Evolutionary conservation across 2,888 invertebrate genomes (phyloP).

Genomic region (Cerceris ruficornis): DNA sequence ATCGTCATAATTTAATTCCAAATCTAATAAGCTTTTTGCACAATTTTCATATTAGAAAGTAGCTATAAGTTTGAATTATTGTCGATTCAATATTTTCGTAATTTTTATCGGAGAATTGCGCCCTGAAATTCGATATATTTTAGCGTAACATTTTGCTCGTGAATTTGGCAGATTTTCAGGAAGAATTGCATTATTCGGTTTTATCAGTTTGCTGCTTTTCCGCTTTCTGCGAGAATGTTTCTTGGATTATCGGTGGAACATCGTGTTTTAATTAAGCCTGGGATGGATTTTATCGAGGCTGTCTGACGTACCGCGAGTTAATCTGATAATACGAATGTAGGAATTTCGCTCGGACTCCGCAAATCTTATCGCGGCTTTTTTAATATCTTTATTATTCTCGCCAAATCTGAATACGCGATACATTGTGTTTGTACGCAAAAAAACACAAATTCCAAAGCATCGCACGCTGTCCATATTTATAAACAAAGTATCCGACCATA

Average conservation of each 20-base stretch:
- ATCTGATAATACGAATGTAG: conserved; percentile 56
- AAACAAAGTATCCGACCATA: not conserved
- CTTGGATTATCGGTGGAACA: not conserved
- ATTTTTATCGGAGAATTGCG: too few relatives aligned
- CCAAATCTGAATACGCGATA: conserved; percentile 33
- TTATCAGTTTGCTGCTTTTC: too few relatives aligned
- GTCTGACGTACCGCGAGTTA: conserved; percentile 34
- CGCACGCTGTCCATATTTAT: conserved; percentile 28
- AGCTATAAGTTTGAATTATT: too few relatives aligned
- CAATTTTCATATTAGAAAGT: too few relatives aligned
- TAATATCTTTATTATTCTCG: conserved; percentile 33
- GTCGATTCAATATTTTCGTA: too few relatives aligned
- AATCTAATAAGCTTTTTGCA: too few relatives aligned
- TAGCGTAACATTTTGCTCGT: too few relatives aligned
- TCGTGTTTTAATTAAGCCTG: conserved; percentile 36
- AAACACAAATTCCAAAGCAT: conserved; percentile 15
- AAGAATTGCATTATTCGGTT: too few relatives aligned
- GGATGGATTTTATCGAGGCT: conserved; percentile 35
- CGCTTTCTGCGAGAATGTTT: not conserved
- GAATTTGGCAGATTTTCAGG: too few relatives aligned
- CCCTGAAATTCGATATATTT: too few relatives aligned
- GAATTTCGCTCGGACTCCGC: conserved; percentile 40
- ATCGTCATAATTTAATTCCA: too few relatives aligned
- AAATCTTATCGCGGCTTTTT: conserved; percentile 52
- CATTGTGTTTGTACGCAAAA: conserved; percentile 29